Conservation (phyloP, 2,888 invertebrate species). For the Suillia variegata region DNA sequence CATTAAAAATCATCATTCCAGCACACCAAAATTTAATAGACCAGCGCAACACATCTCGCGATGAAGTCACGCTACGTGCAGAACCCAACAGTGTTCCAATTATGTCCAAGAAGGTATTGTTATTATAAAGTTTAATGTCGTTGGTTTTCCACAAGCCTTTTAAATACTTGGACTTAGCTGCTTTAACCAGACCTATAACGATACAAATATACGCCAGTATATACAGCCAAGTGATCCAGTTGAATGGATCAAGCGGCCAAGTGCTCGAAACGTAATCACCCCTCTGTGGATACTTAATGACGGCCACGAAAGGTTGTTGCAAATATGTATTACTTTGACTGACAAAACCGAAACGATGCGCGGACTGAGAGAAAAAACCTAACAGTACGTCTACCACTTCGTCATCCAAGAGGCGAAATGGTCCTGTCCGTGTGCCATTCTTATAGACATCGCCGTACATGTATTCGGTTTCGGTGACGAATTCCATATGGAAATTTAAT, state of each 20-base stretch:
- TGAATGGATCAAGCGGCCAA: constrained; percentile 18
- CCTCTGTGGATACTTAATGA: neutral
- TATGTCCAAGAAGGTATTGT: too few relatives aligned
- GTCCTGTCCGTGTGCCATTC: constrained; percentile 12
- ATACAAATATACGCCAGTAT: constrained; percentile 1
- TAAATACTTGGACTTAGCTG: neutral
- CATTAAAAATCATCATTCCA: constrained; percentile 18
- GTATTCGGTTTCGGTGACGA: neutral
- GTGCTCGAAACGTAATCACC: neutral
- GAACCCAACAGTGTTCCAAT: too few relatives aligned
- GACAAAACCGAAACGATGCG: constrained; percentile 9
- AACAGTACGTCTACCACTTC: constrained; percentile 18
- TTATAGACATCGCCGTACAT: neutral
- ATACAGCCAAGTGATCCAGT: constrained; percentile 15
- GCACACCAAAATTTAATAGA: constrained; percentile 7
- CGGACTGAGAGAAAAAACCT: constrained; percentile 20
- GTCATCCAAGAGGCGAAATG: constrained; percentile 11
- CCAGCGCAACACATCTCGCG: neutral
- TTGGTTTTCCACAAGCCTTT: too few relatives aligned
- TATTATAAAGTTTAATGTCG: too few relatives aligned
- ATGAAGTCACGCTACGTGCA: too few relatives aligned
- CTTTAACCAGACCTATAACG: neutral
- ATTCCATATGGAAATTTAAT: constrained; percentile 21
- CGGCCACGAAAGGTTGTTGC: constrained; percentile 17
- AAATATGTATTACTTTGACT: constrained; percentile 13